Conservation (phyloP, 2,888 invertebrate genomes). For the Drosophila multiciliata region DNA sequence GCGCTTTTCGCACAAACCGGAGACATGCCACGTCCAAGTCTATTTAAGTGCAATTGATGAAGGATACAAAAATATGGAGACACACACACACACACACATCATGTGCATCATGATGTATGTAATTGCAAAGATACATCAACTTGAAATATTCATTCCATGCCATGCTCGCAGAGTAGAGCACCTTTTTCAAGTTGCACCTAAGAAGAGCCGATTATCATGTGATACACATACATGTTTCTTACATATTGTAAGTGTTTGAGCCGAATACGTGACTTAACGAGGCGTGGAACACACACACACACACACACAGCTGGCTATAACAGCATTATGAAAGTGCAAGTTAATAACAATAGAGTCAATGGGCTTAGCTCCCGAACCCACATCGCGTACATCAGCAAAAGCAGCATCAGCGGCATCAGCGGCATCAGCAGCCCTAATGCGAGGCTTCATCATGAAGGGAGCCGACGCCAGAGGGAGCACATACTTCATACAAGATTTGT, state of each 20-base stretch:
- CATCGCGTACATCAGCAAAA: not conserved
- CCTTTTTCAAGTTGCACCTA: conserved; percentile 2
- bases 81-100: not conserved
- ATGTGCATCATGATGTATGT: not conserved
- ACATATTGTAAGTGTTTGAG: not conserved
- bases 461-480: not conserved
- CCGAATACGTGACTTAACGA: conserved; percentile 21
- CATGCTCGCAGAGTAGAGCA: not conserved
- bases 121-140: not conserved
- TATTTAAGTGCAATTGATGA: conserved; percentile 8
- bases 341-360: not conserved
- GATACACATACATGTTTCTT: conserved; percentile 3
- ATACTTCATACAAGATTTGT: not conserved
- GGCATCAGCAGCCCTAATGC: not conserved
- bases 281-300: conserved; percentile 7
- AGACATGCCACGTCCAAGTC: not conserved
- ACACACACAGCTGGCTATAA: not conserved
- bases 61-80: not conserved
- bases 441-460: too few species aligned
- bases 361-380: not conserved
- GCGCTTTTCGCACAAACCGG: not conserved
- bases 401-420: too few species aligned
- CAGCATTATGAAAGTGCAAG: not conserved
- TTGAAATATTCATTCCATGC: not conserved
- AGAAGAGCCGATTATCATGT: conserved; percentile 4